Conservation (phyloP, 2,888 invertebrate genomes). For the Melinopterus prodromus region DNA sequence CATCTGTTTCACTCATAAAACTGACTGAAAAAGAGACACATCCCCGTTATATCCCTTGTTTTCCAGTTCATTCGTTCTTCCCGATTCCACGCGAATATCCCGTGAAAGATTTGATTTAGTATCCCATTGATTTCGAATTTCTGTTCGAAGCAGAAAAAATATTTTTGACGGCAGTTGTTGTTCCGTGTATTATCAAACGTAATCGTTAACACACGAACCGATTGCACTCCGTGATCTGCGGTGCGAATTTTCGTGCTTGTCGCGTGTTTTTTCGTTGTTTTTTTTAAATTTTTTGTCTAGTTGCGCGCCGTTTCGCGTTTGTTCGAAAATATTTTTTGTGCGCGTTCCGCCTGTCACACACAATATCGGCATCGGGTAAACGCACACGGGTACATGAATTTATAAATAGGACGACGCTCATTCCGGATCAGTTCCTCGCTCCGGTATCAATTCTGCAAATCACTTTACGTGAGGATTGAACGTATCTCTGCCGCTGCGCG, state of each 20-base stretch:
- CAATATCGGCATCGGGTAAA: conserved; percentile 20
- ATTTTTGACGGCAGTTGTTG: neutral
- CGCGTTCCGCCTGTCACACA: conserved; percentile 22
- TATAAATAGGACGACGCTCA: conserved; percentile 24
- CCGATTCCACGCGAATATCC: neutral
- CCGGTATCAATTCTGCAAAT: conserved; percentile 24
- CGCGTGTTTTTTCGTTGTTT: conserved; percentile 5
- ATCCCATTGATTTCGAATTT: neutral
- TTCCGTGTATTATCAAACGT: conserved; percentile 17
- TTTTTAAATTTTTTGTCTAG: neutral
- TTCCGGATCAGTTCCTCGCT: conserved; percentile 6
- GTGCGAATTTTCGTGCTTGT: conserved; percentile 20
- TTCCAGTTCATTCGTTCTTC: neutral
- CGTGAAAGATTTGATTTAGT: neutral
- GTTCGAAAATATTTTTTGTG: conserved; percentile 24
- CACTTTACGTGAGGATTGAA: conserved; percentile 14
- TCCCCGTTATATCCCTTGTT: neutral
- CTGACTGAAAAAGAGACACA: neutral
- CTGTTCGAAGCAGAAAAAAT: neutral
- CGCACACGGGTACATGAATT: conserved; percentile 29
- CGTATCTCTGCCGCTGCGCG: neutral
- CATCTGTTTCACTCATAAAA: too few relatives aligned
- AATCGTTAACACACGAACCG: conserved; percentile 8
- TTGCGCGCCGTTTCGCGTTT: conserved; percentile 10
- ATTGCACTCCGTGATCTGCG: conserved; percentile 22